Conservation (phyloP, 1,140 invertebrate species). For the Zaprionus davidi region DNA sequence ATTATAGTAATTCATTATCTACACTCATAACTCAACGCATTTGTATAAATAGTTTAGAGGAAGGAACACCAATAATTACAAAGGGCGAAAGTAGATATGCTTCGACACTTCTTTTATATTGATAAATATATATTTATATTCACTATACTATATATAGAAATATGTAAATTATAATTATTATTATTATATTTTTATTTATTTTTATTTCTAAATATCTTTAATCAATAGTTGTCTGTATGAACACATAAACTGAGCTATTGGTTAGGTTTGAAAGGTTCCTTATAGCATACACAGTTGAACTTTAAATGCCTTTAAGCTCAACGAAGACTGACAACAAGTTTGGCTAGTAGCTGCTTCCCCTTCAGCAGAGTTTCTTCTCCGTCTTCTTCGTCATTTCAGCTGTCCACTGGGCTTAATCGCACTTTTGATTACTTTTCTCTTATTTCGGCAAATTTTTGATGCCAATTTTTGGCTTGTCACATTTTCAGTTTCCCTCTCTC, state of each 20-base stretch:
- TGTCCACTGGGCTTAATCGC: slow-evolving; percentile 43
- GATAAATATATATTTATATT: too few relatives aligned
- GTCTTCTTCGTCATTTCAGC: slow-evolving; percentile 13
- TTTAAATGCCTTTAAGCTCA: background rate
- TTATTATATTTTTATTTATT: too few relatives aligned
- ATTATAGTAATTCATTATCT: too few relatives aligned
- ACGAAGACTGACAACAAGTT: background rate
- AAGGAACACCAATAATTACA: too few relatives aligned
- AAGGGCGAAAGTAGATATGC: too few relatives aligned
- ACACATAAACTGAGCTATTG: background rate
- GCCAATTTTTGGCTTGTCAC: slow-evolving; percentile 37
- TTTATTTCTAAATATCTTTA: too few relatives aligned
- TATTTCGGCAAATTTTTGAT: slow-evolving; percentile 71
- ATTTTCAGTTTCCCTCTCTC: background rate
- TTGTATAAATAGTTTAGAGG: too few relatives aligned
- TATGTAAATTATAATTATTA: too few relatives aligned
- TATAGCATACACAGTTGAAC: background rate
- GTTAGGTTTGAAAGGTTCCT: background rate
- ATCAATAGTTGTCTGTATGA: slow-evolving; percentile 16
- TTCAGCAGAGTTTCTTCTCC: slow-evolving; percentile 1
- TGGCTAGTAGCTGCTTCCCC: background rate
- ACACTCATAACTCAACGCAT: too few relatives aligned
- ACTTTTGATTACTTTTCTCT: slow-evolving; percentile 82
- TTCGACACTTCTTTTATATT: too few relatives aligned
- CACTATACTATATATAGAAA: background rate